Percentiles rank a stretch among this genome's conserved stretches.
Conservation (phyloP, 2,113 vertebrate species). For the Sitta europaea region DNA sequence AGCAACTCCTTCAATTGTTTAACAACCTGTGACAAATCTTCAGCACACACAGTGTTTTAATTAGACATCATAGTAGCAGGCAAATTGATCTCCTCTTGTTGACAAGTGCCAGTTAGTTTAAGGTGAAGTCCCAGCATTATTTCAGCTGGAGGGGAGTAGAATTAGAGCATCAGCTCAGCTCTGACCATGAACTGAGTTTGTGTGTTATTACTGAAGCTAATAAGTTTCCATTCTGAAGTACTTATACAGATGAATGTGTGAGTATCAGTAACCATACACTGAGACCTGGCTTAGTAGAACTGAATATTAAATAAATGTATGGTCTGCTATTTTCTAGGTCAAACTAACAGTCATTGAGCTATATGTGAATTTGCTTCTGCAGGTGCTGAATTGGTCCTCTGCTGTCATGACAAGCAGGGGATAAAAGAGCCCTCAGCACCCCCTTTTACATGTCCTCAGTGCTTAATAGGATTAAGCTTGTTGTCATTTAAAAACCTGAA, state of each 20-base stretch:
- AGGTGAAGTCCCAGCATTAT: neutral
- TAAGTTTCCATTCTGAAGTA: neutral
- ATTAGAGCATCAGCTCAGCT: neutral
- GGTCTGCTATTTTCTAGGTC: neutral
- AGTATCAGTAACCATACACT: neutral
- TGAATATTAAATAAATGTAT: neutral
- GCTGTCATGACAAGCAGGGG: neutral
- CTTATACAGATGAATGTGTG: neutral
- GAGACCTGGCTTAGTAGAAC: neutral
- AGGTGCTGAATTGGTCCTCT: neutral
- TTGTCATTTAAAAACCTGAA: neutral
- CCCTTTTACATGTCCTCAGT: neutral
- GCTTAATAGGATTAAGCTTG: neutral
- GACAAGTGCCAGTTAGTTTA: neutral
- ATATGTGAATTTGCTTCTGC: neutral
- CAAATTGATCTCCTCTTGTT: slow-evolving; percentile 4
- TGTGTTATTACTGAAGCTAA: neutral
- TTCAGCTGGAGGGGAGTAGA: neutral
- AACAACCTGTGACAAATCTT: slow-evolving; percentile 13
- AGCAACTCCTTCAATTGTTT: slow-evolving; percentile 4
- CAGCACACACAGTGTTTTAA: neutral
- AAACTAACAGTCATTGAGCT: neutral
- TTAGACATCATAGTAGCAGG: slow-evolving; percentile 11
- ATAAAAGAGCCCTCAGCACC: neutral
- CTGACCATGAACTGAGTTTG: neutral